Conservation (phyloP, 2,888 invertebrate species). For the Polyommatus iphigenia region DNA sequence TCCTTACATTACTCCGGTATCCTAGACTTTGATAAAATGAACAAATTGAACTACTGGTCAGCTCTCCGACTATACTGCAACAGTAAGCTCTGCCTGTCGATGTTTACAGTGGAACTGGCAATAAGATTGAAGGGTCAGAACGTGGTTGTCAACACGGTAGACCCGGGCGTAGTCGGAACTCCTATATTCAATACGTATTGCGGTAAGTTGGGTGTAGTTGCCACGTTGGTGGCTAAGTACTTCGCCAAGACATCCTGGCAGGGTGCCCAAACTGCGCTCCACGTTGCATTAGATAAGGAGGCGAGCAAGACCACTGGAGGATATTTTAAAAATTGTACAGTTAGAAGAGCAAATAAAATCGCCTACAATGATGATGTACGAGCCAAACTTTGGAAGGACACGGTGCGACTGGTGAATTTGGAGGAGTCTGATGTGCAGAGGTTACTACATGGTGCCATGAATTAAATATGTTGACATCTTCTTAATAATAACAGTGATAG, state of each 20-base stretch:
- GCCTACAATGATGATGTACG: conserved; percentile 23
- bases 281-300: conserved; percentile 83
- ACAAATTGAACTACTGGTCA: conserved; percentile 71
- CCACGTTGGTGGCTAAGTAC: conserved; percentile 67
- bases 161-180: conserved; percentile 90
- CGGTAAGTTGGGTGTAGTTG: conserved; percentile 69
- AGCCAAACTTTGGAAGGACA: conserved; percentile 10
- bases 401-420: not conserved
- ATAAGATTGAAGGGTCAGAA: conserved; percentile 81
- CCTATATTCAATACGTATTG: conserved; percentile 80
- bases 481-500: no score
- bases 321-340: conserved; percentile 21
- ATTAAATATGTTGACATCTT: not conserved
- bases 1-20: conserved; percentile 83
- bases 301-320: conserved; percentile 67
- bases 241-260: conserved; percentile 36
- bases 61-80: conserved; percentile 72
- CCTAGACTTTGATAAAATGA: conserved; percentile 82
- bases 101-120: conserved; percentile 84
- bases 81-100: conserved; percentile 85
- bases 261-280: conserved; percentile 83
- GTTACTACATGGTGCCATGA: conserved; percentile 7
- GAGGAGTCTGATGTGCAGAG: not conserved
- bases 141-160: conserved; percentile 87
- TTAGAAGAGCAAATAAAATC: not conserved